phyloP scores from a whole-genome alignment of 2,797 vertebrate species.

The Apodemus agrarius region DNA sequence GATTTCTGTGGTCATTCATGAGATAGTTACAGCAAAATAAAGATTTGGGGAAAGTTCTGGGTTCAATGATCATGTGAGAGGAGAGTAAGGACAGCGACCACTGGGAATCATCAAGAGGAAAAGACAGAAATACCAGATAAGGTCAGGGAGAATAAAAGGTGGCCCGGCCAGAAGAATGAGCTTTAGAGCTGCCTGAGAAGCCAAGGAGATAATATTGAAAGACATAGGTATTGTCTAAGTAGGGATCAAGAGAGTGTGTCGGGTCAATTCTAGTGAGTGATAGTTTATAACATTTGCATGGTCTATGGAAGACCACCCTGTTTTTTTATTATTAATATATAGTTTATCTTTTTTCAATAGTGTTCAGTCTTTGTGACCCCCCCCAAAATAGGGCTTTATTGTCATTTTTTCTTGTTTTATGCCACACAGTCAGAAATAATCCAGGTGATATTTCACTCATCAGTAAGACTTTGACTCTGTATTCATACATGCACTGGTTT shows the following conservation, averaged over 20 bases:
- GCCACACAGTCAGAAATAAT: conserved; percentile 50
- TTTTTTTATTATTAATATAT: not conserved
- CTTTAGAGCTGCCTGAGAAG: not conserved
- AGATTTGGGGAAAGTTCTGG: not conserved
- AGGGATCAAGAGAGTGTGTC: not conserved
- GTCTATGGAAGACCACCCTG: not conserved
- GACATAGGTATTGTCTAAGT: not conserved
- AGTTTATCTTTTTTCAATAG: not conserved
- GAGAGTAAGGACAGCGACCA: not conserved
- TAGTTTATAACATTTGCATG: not conserved
- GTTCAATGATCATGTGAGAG: too few relatives aligned
- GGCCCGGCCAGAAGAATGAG: not conserved
- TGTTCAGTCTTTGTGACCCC: not conserved
- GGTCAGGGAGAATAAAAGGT: not conserved
- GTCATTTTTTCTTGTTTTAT: conserved; percentile 53
- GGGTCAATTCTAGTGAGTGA: not conserved
- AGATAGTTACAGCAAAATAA: not conserved
- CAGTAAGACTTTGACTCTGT: not conserved
- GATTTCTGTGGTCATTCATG: not conserved
- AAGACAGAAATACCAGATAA: not conserved
- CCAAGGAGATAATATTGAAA: not conserved
- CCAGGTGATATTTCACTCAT: conserved; percentile 1
- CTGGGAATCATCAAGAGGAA: not conserved
- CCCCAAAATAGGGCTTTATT: conserved; percentile 34
- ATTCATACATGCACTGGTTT: not conserved